Conservation (phyloP, 1,140 invertebrate species). For the Apis dorsata region DNA sequence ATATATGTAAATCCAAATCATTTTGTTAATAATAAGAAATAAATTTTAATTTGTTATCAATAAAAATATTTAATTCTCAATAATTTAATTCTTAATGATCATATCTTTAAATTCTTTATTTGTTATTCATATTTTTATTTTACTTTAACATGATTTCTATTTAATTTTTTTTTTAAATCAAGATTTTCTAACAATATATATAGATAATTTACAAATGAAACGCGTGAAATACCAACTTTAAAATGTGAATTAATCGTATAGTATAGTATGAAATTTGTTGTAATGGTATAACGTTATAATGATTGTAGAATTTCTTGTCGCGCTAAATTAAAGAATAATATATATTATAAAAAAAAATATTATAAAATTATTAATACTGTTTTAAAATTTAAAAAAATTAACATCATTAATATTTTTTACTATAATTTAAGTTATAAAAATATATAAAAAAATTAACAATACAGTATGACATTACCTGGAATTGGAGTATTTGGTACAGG, state of each 20-base stretch:
- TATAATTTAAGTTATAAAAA: background rate
- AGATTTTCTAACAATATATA: background rate
- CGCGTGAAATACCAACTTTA: background rate
- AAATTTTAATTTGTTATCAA: too few relatives aligned
- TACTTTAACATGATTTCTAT: background rate
- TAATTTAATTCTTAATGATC: background rate
- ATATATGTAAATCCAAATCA: too few relatives aligned
- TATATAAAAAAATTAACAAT: background rate
- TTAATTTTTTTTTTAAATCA: background rate
- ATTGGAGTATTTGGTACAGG: constrained; percentile 97
- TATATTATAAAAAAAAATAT: background rate
- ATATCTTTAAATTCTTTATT: too few relatives aligned
- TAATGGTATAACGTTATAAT: background rate
- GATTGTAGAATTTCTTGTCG: constrained; percentile 4
- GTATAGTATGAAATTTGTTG: background rate
- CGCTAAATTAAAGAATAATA: background rate
- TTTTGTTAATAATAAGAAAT: too few relatives aligned
- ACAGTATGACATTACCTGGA: constrained; percentile 85
- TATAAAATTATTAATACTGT: background rate
- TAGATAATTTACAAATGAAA: background rate
- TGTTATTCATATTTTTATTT: background rate
- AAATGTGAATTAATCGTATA: background rate
- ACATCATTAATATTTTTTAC: background rate
- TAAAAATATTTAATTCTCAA: too few relatives aligned
- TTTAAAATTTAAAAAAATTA: background rate